Percentiles rank a stretch among this genome's conserved stretches.
phyloP scores from a whole-genome alignment of 2,888 invertebrate genomes.

The Fissipunctia ypsillon region DNA sequence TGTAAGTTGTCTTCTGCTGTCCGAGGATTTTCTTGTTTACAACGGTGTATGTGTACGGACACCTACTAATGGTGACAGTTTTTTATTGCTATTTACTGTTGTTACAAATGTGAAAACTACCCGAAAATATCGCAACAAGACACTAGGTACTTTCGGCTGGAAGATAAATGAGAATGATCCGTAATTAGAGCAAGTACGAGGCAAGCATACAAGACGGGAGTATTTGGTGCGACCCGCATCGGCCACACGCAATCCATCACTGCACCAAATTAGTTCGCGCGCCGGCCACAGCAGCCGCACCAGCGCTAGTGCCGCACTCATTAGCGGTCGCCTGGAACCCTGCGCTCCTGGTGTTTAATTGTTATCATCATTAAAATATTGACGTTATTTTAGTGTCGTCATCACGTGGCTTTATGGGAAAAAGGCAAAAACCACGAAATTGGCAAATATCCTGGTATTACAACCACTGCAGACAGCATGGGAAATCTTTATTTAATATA shows the following conservation, averaged over 20 bases:
- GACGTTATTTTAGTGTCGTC: conserved; percentile 52
- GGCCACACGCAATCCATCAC: conserved; percentile 84
- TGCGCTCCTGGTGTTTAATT: conserved; percentile 77
- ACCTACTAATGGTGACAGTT: conserved; percentile 7
- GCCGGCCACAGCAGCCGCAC: conserved; percentile 81
- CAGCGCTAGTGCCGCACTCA: conserved; percentile 87
- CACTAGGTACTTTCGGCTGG: conserved; percentile 20
- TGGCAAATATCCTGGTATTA: background rate
- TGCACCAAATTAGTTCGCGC: conserved; percentile 85
- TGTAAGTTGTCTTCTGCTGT: conserved; percentile 5
- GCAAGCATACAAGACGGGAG: conserved; percentile 71
- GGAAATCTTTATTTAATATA: no score
- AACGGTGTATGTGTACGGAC: background rate
- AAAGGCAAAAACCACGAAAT: conserved; percentile 4
- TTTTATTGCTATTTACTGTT: background rate
- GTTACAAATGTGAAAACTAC: conserved; percentile 12
- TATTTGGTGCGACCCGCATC: conserved; percentile 68
- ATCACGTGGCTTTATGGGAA: conserved; percentile 26
- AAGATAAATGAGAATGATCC: conserved; percentile 64
- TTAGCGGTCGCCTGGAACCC: conserved; percentile 83
- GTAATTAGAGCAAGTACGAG: conserved; percentile 72
- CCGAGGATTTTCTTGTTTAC: background rate
- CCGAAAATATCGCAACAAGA: conserved; percentile 39
- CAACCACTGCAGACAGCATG: no score
- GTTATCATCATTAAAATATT: conserved; percentile 70